Base-by-base conservation (phyloP, 2,888 invertebrate genomes). In the Coremacera marginata region DNA sequence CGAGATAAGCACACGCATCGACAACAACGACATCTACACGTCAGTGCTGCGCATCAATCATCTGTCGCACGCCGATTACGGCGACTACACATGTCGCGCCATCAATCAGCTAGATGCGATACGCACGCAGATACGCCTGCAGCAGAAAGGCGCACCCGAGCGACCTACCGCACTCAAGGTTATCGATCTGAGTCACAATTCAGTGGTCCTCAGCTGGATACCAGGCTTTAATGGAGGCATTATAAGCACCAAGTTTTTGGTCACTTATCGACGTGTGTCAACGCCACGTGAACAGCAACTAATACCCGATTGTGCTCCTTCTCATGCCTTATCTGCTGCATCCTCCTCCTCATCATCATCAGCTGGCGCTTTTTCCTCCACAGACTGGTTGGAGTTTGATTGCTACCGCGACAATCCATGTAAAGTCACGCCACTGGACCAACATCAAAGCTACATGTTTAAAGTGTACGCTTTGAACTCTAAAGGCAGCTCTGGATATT, bases 181-280 rank as follows among this genome's bases (percentile, higher is more conserved):
- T 2, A 90, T 94, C 76, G 94, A 94, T 85, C 92, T 94, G 0
- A 95, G 95, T 0, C 94, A 94, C 44, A 94, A 94, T 74, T 95
- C 92, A 84, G 95, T 96, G 1, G 93, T 95, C 0, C 89, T 97
- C n/a, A 92, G 92, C 73, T 97, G 97, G 97, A 94, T 95, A 82
- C 93, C 95, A 0, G 97, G 97, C 0, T 97, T 97, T 87, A 95
- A 97, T 87, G 97, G 97, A 0, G 97, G 97, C 0, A 90, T 96
- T 72, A 91, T 92, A 51, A 95, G 93, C 83, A 97, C 96, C 0
- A 96, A 96, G 86, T 96, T 95, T 88, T 94, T 95, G 84, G 94
- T 96, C n/a, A 93, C 94, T 27, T 96, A 95, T 88, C 92, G 94
- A 31, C 92, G 94, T 27, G 93, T 94, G 0, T 91, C 92, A 0